A percentile compares a stretch with the other conserved stretches of the same genome.
These are phyloP conservation scores for Pedionomus torquatus DNA, from an alignment of 2,113 vertebrate genomes.

Conservation along the genomic window DNA sequence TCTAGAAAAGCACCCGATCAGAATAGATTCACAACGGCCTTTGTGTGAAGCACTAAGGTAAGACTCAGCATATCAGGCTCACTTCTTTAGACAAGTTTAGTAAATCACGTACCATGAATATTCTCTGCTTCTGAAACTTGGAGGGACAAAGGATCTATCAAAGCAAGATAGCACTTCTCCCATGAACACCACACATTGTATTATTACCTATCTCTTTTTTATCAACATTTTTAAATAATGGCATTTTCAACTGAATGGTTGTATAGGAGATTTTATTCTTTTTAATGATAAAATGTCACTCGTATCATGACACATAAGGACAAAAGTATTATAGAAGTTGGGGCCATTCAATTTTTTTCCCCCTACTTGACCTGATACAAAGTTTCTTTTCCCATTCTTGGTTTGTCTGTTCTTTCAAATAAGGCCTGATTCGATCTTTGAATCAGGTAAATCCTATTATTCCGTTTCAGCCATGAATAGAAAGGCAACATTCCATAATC, in stretches of 20 bases:
- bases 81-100: neutral
- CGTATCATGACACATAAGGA: neutral
- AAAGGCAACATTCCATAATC: constrained; percentile 49
- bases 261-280: neutral
- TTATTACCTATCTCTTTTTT: neutral
- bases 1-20: neutral
- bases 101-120: neutral
- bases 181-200: neutral
- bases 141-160: neutral
- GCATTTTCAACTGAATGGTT: neutral
- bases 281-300: neutral
- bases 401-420: neutral
- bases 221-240: neutral
- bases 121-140: neutral
- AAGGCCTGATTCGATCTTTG: neutral
- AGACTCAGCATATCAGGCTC: neutral
- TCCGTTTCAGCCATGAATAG: constrained; percentile 16
- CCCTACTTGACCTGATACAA: neutral
- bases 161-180: neutral
- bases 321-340: neutral
- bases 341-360: neutral
- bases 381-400: neutral
- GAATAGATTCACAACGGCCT: neutral
- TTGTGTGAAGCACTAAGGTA: neutral
- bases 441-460: constrained; percentile 44